Evolutionary conservation across 1,140 invertebrate genomes (phyloP).

Genomic region (Euura saliciscinereae): DNA sequence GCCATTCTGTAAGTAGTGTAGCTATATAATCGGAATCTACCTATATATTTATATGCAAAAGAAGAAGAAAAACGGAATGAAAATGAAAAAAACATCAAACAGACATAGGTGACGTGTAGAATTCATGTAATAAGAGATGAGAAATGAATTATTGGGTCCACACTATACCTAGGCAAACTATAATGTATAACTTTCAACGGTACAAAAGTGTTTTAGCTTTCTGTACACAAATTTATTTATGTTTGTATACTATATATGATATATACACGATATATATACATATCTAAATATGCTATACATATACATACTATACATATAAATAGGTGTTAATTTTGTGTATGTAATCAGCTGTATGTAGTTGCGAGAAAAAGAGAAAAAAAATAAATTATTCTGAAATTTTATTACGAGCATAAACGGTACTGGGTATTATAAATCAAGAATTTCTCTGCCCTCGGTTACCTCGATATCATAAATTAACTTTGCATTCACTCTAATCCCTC

Average conservation of each 20-base stretch:
- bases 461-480: background rate
- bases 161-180: constrained; percentile 11
- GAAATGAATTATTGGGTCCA: constrained; percentile 43
- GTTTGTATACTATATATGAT: too few relatives aligned
- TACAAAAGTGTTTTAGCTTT: constrained; percentile 56
- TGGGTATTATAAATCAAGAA: background rate
- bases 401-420: background rate
- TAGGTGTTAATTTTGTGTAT: background rate
- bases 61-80: constrained; percentile 1
- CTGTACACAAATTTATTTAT: constrained; percentile 31
- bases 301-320: constrained; percentile 1
- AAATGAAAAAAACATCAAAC: too few relatives aligned
- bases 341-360: constrained; percentile 5
- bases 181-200: constrained; percentile 17
- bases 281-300: background rate
- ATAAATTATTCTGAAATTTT: constrained; percentile 8
- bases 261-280: constrained; percentile 3
- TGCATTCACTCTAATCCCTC: background rate
- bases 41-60: constrained; percentile 3
- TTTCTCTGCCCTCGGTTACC: background rate
- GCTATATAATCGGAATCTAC: constrained; percentile 33
- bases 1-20: constrained; percentile 44
- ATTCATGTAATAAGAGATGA: background rate
- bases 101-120: too few relatives aligned
- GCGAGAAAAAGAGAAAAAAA: background rate